These are phyloP conservation scores for Lynx canadensis DNA, from an alignment of 2,113 vertebrate genomes.

Conservation along the genomic window DNA sequence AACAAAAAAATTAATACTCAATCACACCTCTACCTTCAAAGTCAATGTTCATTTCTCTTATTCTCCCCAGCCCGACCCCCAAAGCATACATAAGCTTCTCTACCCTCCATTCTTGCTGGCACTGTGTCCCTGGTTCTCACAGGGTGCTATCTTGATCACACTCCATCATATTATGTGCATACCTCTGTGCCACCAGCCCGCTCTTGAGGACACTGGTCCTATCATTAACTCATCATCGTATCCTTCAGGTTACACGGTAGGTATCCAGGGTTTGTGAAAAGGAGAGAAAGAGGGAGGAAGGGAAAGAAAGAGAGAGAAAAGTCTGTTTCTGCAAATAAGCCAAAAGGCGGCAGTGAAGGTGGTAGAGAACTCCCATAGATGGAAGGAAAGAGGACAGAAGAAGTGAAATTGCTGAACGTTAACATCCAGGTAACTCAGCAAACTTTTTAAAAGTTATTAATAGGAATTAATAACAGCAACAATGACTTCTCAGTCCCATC, in stretches of 20 bases:
- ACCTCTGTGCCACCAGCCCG: neutral
- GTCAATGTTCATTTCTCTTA: neutral
- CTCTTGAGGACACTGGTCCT: neutral
- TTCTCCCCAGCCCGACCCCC: neutral
- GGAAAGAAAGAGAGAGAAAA: neutral
- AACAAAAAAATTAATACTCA: conserved; percentile 34
- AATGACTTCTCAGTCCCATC: neutral
- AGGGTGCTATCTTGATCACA: neutral
- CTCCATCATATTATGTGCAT: neutral
- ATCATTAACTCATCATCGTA: neutral
- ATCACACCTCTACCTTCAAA: neutral
- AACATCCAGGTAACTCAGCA: neutral
- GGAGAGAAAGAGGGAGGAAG: neutral
- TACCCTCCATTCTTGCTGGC: neutral
- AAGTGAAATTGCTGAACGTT: neutral
- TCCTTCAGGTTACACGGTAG: neutral
- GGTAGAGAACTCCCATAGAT: neutral
- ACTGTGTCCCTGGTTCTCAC: too few species aligned
- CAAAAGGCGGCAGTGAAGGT: neutral
- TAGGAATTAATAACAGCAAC: neutral
- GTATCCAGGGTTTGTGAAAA: neutral
- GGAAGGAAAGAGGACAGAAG: neutral
- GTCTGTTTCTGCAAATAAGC: neutral
- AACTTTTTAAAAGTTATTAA: neutral
- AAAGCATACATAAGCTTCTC: neutral